These are phyloP conservation scores for Macquaria australasica DNA, from an alignment of 2,113 vertebrate species.

Conservation along the genomic window DNA sequence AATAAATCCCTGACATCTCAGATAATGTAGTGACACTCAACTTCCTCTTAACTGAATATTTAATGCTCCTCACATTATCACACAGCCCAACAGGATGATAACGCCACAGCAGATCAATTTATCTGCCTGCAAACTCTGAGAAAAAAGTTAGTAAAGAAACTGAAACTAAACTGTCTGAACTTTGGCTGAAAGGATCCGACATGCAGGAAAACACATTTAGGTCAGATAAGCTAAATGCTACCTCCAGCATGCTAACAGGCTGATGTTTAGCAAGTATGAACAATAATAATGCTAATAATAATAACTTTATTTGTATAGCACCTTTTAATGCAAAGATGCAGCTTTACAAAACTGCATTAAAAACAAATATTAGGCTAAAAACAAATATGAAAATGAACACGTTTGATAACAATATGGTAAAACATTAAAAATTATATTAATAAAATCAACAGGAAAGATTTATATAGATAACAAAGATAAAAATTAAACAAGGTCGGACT, in stretches of 20 bases:
- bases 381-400: not conserved
- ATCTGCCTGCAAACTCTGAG: constrained; percentile 2
- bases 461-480: not conserved
- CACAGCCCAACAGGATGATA: constrained; percentile 49
- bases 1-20: constrained; percentile 86
- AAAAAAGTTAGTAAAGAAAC: not conserved
- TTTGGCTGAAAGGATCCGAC: not conserved
- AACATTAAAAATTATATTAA: not conserved
- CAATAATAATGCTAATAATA: not conserved
- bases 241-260: not conserved
- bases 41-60: constrained; percentile 88
- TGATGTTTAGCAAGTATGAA: not conserved
- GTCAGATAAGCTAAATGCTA: not conserved
- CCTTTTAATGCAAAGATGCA: not conserved
- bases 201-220: not conserved
- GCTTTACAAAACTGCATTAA: not conserved
- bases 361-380: not conserved
- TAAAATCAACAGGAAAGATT: too few species aligned
- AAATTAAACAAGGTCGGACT: too few species aligned
- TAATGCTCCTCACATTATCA: constrained; percentile 76
- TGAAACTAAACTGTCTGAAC: not conserved
- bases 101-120: constrained; percentile 58
- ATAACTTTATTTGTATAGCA: not conserved
- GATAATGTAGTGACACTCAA: constrained; percentile 88
- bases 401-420: not conserved